phyloP scores from a whole-genome alignment of 2,888 invertebrate species.

The Dasypogon diadema region DNA sequence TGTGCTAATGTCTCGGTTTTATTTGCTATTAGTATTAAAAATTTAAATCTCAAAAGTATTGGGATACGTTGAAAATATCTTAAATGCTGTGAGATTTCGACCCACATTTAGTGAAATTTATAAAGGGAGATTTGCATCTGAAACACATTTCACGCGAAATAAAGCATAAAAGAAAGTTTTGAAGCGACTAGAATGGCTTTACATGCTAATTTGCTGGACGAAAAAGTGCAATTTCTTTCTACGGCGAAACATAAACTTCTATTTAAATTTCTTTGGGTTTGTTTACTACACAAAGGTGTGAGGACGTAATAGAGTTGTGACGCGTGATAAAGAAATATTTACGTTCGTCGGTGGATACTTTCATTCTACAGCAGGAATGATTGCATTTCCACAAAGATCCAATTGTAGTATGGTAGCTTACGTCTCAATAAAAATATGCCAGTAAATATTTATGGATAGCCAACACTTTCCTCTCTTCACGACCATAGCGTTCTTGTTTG shows the following conservation, averaged over 20 bases:
- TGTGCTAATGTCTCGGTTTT: too few species aligned
- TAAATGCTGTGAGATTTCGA: neutral
- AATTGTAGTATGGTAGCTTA: neutral
- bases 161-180: slow-evolving; percentile 41
- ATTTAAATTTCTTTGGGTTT: neutral
- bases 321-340: neutral
- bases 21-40: too few species aligned
- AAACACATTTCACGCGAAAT: slow-evolving; percentile 42
- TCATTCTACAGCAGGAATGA: neutral
- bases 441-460: slow-evolving; percentile 25
- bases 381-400: neutral
- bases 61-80: neutral
- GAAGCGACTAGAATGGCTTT: slow-evolving; percentile 2
- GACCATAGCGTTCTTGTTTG: slow-evolving; percentile 4
- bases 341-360: neutral
- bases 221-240: slow-evolving; percentile 5
- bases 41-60: too few species aligned
- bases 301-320: neutral
- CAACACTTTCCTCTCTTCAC: slow-evolving; percentile 1
- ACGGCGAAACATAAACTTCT: neutral
- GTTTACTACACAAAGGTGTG: neutral
- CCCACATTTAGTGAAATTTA: slow-evolving; percentile 39
- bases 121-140: slow-evolving; percentile 22
- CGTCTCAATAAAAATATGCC: slow-evolving; percentile 39
- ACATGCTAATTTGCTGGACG: slow-evolving; percentile 11